Percentiles rank a stretch among this genome's conserved stretches.
Conservation (phyloP, 2,797 vertebrate genomes). For the Gymnopithys bicolor region DNA sequence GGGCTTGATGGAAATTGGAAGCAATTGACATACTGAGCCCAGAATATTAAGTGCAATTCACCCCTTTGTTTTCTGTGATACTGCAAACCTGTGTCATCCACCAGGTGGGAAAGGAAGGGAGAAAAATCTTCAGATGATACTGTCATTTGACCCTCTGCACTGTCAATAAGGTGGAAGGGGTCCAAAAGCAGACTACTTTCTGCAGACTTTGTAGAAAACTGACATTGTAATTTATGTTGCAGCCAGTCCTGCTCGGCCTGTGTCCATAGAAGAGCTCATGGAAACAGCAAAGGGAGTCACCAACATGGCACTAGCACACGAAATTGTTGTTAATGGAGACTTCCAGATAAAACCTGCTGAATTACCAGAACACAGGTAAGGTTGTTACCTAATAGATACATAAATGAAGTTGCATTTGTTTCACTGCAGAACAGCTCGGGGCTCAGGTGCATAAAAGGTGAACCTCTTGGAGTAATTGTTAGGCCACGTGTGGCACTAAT, state of each 20-base stretch:
- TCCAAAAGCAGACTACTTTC: neutral
- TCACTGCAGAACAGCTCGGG: neutral
- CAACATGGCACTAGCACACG: conserved; percentile 95
- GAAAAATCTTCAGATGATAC: neutral
- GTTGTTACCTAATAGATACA: neutral
- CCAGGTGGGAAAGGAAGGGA: neutral
- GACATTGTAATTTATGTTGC: conserved; percentile 56
- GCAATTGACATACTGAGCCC: neutral
- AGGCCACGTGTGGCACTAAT: neutral
- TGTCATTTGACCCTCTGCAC: neutral
- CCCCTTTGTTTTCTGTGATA: neutral
- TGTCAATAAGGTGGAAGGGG: neutral
- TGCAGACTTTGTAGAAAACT: neutral
- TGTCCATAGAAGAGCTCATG: conserved; percentile 91
- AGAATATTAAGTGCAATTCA: neutral
- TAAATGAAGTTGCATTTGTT: neutral
- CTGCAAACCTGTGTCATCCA: neutral
- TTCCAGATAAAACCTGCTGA: conserved; percentile 89
- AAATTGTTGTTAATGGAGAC: conserved; percentile 90
- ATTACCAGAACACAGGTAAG: conserved; percentile 90
- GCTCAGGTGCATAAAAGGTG: neutral
- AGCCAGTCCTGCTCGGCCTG: conserved; percentile 87
- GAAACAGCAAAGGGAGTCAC: conserved; percentile 91
- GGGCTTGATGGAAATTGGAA: neutral
- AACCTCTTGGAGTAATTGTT: neutral